Evolutionary conservation across 2,113 vertebrate species (phyloP), one percentile per base, ranked within the genome.

Genomic region (Porphyrio hochstetteri): DNA sequence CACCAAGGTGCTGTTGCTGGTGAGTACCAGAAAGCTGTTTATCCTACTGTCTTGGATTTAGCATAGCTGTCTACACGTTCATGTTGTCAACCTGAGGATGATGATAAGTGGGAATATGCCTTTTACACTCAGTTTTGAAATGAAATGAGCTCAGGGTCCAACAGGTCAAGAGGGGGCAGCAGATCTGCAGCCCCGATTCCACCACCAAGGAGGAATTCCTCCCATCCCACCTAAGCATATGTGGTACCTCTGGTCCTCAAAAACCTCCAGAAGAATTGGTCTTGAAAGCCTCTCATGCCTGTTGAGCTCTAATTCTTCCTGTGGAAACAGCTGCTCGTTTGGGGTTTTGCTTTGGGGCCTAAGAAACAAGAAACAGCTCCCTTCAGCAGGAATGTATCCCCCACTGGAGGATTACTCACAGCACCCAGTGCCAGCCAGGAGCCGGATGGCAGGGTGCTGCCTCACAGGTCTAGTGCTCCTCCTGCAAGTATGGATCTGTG

Each of bases 401-500:
- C 42, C 33, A 7, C 88, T 33, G 38, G 71, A 97, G 86, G 70
- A 57, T 98, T 97, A 98, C 91, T 97, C 97, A 97, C 31, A 24
- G 23, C 0, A 3, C 50, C 28, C 11, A 69, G 68, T 96, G 91
- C 82, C 96, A 87, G 81, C 77, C 71, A 72, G 35, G 75, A 94
- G 72, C 72, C 0, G 6, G 78, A 90, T 94, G 69, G 46, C 72
- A 89, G 68, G 29, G 44, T 93, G 79, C 96, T 97, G 96, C 95
- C 95, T 95, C 2, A 9, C 79, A 91, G 86, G 71, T 67, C 88
- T 90, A 44, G 56, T 1, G 7, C 80, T 94, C 68, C 69, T 86
- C 31, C 36, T 91, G 82, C 95, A 97, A 96, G 96, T 93, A 92
- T 13, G 28, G 95, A 96, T 97, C 91, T 97, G 97, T 5, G 52